These are phyloP conservation scores for Nycticebus coucang DNA, from an alignment of 2,113 vertebrate species.

Conservation along the genomic window DNA sequence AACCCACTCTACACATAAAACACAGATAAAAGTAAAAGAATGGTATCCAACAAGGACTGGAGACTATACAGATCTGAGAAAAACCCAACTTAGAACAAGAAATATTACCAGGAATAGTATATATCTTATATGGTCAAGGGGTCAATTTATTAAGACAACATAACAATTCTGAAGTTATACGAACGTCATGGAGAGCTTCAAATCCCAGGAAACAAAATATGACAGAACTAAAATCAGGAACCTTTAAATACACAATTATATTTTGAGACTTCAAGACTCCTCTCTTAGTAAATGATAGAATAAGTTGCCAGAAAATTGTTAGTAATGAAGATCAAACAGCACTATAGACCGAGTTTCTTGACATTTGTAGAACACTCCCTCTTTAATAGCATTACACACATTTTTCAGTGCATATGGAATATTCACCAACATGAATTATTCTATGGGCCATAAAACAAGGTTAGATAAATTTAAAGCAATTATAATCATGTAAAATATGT, in stretches of 20 bases:
- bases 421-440: constrained; percentile 2
- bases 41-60: not conserved
- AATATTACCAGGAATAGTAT: not conserved
- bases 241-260: not conserved
- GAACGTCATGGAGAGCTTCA: not conserved
- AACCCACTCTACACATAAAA: not conserved
- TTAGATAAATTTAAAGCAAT: constrained; percentile 9
- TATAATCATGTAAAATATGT: constrained; percentile 33
- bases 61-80: not conserved
- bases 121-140: not conserved
- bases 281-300: constrained; percentile 17
- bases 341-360: not conserved
- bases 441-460: not conserved
- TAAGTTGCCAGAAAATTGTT: constrained; percentile 26
- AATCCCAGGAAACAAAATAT: constrained; percentile 13
- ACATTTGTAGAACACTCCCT: not conserved
- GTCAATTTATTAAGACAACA: not conserved
- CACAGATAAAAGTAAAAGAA: not conserved
- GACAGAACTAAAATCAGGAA: constrained; percentile 11
- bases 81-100: constrained; percentile 7
- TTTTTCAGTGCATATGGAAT: not conserved
- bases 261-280: constrained; percentile 2
- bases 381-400: not conserved
- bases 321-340: not conserved
- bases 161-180: not conserved